Base-by-base conservation (phyloP, 2,113 vertebrate species). In the Malurus alboscapulatus region DNA sequence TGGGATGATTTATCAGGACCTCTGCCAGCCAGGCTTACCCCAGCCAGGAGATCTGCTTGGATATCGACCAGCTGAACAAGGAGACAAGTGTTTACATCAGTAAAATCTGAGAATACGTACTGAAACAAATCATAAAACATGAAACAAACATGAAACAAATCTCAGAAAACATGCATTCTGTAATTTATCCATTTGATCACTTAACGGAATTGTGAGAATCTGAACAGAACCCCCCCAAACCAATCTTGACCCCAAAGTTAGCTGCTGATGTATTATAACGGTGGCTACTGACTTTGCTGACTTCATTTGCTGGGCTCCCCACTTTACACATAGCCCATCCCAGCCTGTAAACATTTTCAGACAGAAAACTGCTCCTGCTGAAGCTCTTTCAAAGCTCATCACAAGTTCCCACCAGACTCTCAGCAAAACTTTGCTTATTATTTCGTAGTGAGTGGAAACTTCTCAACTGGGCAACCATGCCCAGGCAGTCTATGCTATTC, bases 21-120 rank as follows among this genome's bases (percentile, higher is more conserved):
- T 3, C 0, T 5, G 19, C 0, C 1, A 88, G 63, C 38, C 8
- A 5, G 40, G 57, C 44, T 62, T 34, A 65, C 55, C 73, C 32
- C 5, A 44, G 53, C 17, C 62, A 36, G 14, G 51, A 80, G 27
- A 72, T 22, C 30, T 36, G 38, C 86, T 74, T 4, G 0, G 51
- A 6, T 58, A 51, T 13, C 40, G 34, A 69, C 27, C 63, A 50
- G 44, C 29, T 0, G 0, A 72, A 59, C 0, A 0, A 65, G 45
- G 58, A 80, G 19, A 63, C 14, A 7, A 78, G 51, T 13, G 47
- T 30, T 10, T 32, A n/a, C 22, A 24, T 12, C 26, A 29, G 14
- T 20, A 22, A 71, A 75, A 65, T 3, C 57, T 3, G 12, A 72
- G n/a, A 87, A 32, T 2, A 4, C 2, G 6, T 1, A 20, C 20